These are phyloP conservation scores for Araneus ventricosus DNA, from an alignment of 1,140 invertebrate genomes.

Conservation along the genomic window DNA sequence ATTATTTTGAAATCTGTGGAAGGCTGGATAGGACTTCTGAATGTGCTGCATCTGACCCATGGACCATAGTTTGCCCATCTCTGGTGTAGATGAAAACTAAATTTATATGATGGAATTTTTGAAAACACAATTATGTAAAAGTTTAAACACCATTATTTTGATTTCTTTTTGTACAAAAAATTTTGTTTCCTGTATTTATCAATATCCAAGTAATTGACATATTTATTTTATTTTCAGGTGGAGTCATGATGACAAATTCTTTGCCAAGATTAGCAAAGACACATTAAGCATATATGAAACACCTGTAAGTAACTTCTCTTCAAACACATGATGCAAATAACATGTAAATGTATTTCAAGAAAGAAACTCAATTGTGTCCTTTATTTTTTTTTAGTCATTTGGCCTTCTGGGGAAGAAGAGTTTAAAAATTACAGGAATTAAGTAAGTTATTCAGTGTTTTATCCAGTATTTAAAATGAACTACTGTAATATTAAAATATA, in stretches of 20 bases:
- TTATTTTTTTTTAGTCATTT: conserved; percentile 86
- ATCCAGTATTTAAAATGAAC: not conserved
- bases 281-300: conserved; percentile 97
- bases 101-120: not conserved
- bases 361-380: conserved; percentile 38
- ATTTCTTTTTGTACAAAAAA: not conserved
- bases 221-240: conserved; percentile 82
- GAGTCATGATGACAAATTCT: conserved; percentile 98
- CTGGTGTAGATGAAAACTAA: not conserved
- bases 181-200: not conserved
- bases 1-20: too few species aligned
- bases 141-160: not conserved
- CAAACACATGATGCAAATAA: not conserved
- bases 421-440: conserved; percentile 93
- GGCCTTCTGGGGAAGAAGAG: conserved; percentile 96
- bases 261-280: conserved; percentile 89
- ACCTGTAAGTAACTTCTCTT: conserved; percentile 83
- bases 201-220: too few species aligned
- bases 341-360: not conserved
- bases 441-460: conserved; percentile 78
- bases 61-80: too few species aligned
- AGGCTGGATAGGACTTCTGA: too few species aligned
- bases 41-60: too few species aligned
- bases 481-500: too few species aligned
- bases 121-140: not conserved